These are phyloP conservation scores for Pitangus sulphuratus DNA, from an alignment of 2,797 vertebrate species.

Conservation along the genomic window DNA sequence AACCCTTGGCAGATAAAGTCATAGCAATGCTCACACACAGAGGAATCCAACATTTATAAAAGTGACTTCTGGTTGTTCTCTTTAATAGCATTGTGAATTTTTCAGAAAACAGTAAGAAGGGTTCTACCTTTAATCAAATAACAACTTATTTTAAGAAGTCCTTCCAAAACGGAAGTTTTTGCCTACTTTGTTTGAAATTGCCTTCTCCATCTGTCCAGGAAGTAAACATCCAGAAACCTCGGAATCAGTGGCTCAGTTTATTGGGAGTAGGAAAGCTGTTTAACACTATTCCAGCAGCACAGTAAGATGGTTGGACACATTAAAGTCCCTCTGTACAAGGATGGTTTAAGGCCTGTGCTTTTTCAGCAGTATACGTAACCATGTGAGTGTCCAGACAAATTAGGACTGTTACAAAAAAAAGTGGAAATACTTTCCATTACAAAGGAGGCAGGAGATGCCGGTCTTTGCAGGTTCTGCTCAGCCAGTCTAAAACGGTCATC, in stretches of 20 bases:
- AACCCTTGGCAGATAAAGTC: not conserved
- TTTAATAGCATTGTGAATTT: not conserved
- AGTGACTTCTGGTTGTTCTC: not conserved
- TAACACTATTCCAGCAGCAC: not conserved
- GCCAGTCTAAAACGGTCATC: not conserved
- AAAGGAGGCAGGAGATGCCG: not conserved
- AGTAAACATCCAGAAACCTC: not conserved
- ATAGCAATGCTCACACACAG: not conserved
- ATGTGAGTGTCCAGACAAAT: not conserved
- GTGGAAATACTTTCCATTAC: not conserved
- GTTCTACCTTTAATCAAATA: not conserved
- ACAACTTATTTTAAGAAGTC: not conserved
- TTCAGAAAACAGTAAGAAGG: not conserved
- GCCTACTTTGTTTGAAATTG: not conserved
- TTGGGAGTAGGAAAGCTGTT: not conserved
- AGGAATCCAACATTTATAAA: not conserved
- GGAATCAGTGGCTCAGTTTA: not conserved
- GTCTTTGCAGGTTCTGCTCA: not conserved
- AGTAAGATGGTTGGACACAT: rapidly evolving
- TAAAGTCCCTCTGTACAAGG: not conserved
- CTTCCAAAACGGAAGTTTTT: not conserved
- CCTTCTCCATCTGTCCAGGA: not conserved
- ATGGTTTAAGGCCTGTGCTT: not conserved
- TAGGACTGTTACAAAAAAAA: not conserved
- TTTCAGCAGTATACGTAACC: not conserved